Percentiles rank a stretch among this genome's conserved stretches.
These are phyloP conservation scores for Cetonia aurata DNA, from an alignment of 2,888 invertebrate species.

Conservation along the genomic window DNA sequence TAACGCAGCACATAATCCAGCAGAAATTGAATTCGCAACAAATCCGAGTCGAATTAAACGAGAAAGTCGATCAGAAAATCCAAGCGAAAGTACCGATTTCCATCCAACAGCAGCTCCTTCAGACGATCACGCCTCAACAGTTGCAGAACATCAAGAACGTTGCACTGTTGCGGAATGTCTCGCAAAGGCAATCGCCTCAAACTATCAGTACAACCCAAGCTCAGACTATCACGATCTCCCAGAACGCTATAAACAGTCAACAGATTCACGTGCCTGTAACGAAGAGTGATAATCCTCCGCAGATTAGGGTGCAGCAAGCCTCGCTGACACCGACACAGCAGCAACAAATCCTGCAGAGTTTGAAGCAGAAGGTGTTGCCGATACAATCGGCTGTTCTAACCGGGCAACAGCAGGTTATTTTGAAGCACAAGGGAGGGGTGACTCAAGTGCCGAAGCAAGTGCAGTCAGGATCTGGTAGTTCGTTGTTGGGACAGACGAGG, in stretches of 20 bases:
- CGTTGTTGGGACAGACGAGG: constrained; percentile 58
- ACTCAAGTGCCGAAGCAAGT: constrained; percentile 65
- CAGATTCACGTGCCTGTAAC: constrained; percentile 39
- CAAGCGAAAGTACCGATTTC: constrained; percentile 51
- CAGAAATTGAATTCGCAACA: constrained; percentile 57
- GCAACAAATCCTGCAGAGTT: constrained; percentile 67
- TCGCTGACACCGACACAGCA: constrained; percentile 64
- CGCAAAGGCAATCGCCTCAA: constrained; percentile 51
- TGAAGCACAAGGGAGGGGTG: constrained; percentile 68
- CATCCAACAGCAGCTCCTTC: constrained; percentile 61
- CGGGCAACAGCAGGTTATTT: constrained; percentile 66
- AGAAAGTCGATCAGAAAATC: constrained; percentile 48
- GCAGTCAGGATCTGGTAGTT: constrained; percentile 56
- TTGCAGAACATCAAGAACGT: constrained; percentile 64
- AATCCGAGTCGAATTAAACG: constrained; percentile 51
- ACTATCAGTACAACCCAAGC: constrained; percentile 43
- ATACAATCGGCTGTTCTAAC: constrained; percentile 59
- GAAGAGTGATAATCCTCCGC: constrained; percentile 43
- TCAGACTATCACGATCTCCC: constrained; percentile 48
- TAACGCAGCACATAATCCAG: constrained; percentile 62
- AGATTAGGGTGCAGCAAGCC: constrained; percentile 51
- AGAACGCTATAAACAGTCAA: constrained; percentile 41
- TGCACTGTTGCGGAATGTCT: constrained; percentile 58
- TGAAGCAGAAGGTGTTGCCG: constrained; percentile 63
- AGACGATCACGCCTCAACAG: constrained; percentile 62